A percentile compares a stretch with the other conserved stretches of the same genome.
Conservation (phyloP, 1,140 invertebrate species). For the Arion vulgaris region DNA sequence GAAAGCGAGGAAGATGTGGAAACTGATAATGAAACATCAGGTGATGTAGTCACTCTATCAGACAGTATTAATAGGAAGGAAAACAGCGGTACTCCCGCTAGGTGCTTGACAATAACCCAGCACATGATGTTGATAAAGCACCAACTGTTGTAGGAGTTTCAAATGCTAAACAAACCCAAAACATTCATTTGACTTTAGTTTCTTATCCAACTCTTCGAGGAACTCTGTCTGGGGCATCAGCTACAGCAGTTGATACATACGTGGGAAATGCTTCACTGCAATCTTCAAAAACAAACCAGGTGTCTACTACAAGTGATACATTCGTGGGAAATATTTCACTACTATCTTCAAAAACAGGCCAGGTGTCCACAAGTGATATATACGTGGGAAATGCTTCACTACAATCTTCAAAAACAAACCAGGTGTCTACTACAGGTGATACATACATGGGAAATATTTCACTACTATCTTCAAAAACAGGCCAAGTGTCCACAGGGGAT, state of each 20-base stretch:
- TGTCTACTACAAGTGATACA: background rate
- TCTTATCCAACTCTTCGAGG: background rate
- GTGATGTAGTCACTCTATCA: background rate
- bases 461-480: background rate
- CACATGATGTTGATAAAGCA: background rate
- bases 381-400: background rate
- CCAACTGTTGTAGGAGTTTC: background rate
- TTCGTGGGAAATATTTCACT: background rate
- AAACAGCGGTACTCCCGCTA: background rate
- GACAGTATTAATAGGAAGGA: background rate
- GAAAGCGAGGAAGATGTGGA: background rate
- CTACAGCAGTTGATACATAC: background rate
- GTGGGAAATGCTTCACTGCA: background rate
- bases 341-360: background rate
- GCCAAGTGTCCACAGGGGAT: background rate
- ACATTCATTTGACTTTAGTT: background rate
- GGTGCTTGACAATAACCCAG: background rate
- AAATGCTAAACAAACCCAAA: background rate
- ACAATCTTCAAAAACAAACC: background rate
- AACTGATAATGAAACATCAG: background rate
- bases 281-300: background rate
- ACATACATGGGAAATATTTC: background rate
- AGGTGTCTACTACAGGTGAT: background rate
- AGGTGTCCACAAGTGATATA: background rate
- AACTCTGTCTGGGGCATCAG: background rate